These are phyloP conservation scores for Plebejus argus DNA, from an alignment of 2,888 invertebrate genomes.

Conservation along the genomic window DNA sequence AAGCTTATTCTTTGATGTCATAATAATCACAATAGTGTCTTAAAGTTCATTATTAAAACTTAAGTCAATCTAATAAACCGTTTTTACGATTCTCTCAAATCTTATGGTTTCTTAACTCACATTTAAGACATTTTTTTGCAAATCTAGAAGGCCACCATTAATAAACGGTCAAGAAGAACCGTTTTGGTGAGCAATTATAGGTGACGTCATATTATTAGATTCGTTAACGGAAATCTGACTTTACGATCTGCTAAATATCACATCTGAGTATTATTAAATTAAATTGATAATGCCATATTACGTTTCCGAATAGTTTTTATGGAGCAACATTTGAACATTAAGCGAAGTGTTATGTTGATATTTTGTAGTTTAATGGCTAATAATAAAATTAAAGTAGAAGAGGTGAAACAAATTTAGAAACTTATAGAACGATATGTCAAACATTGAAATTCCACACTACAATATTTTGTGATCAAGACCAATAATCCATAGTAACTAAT, in stretches of 20 bases:
- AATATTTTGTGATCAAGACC: too few species aligned
- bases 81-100: too few species aligned
- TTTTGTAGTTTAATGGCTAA: background rate
- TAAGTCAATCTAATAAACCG: too few species aligned
- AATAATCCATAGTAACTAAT: too few species aligned
- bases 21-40: too few species aligned
- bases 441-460: too few species aligned
- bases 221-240: background rate
- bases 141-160: background rate
- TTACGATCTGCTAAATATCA: constrained; percentile 6
- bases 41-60: too few species aligned
- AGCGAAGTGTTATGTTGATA: constrained; percentile 2
- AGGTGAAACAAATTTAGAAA: background rate
- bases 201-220: background rate
- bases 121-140: background rate
- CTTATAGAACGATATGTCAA: too few species aligned
- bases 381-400: background rate
- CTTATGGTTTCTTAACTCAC: too few species aligned
- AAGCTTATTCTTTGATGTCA: too few species aligned
- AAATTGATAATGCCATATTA: background rate
- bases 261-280: background rate
- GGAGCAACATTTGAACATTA: background rate
- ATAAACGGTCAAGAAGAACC: constrained; percentile 10
- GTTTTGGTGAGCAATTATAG: constrained; percentile 6
- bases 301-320: background rate